Conservation (phyloP, 2,113 vertebrate species). For the Hyperopisus bebe region DNA sequence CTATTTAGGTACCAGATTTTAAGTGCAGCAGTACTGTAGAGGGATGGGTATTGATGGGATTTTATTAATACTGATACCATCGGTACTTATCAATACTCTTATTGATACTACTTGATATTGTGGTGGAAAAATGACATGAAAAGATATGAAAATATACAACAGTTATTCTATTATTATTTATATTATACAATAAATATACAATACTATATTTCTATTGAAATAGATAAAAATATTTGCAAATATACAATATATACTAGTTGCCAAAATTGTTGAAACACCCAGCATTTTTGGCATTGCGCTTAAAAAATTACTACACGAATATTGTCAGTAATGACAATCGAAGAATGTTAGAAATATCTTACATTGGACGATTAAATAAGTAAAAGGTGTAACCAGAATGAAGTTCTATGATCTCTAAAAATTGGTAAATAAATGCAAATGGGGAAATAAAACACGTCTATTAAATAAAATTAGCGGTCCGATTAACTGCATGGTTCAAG, state of each 20-base stretch:
- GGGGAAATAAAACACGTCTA: neutral
- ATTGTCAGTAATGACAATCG: neutral
- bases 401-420: neutral
- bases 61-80: neutral
- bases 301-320: neutral
- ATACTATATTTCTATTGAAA: neutral
- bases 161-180: neutral
- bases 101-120: neutral
- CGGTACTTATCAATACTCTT: neutral
- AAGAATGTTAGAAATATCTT: neutral
- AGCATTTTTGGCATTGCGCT: neutral
- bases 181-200: neutral
- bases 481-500: neutral
- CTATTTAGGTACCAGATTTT: neutral
- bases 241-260: neutral
- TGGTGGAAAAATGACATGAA: neutral
- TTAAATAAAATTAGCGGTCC: neutral
- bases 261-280: neutral
- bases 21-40: neutral
- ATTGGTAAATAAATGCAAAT: neutral
- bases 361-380: neutral
- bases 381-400: neutral
- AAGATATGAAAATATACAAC: neutral
- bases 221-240: neutral
- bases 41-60: neutral